A percentile compares a stretch with the other conserved stretches of the same genome.
phyloP scores from a whole-genome alignment of 2,113 vertebrate species.

The Rhinolophus ferrumequinum region DNA sequence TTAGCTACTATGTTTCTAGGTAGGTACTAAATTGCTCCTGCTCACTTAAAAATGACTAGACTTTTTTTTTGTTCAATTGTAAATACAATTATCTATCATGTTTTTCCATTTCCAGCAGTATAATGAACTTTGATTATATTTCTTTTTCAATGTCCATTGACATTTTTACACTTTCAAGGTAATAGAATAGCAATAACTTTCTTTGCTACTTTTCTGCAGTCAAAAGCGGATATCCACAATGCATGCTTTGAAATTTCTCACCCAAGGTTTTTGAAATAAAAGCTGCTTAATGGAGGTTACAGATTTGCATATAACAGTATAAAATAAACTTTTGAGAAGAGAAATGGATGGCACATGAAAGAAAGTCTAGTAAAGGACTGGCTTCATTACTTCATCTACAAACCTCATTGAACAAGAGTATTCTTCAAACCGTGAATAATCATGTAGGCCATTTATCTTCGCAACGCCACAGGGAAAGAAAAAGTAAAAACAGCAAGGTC shows the following conservation, averaged over 20 bases:
- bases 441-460: slow-evolving; percentile 35
- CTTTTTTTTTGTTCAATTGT: neutral
- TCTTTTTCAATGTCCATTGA: slow-evolving; percentile 14
- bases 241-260: slow-evolving; percentile 63
- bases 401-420: slow-evolving; percentile 8
- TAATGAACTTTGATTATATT: slow-evolving; percentile 44
- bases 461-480: neutral
- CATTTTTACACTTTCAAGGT: slow-evolving; percentile 49
- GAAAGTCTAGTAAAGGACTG: slow-evolving; percentile 34
- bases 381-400: neutral
- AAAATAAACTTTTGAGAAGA: slow-evolving; percentile 63
- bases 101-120: neutral
- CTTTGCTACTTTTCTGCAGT: slow-evolving; percentile 23
- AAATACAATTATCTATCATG: neutral
- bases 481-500: slow-evolving; percentile 4
- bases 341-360: slow-evolving; percentile 62
- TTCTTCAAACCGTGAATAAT: slow-evolving; percentile 54
- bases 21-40: neutral
- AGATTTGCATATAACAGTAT: slow-evolving; percentile 59
- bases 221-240: neutral
- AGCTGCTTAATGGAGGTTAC: slow-evolving; percentile 42
- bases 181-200: slow-evolving; percentile 29
- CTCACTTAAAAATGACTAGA: neutral
- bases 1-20: neutral
- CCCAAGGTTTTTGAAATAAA: slow-evolving; percentile 65